Conservation (phyloP, 2,113 vertebrate species). For the Semnornis frantzii region DNA sequence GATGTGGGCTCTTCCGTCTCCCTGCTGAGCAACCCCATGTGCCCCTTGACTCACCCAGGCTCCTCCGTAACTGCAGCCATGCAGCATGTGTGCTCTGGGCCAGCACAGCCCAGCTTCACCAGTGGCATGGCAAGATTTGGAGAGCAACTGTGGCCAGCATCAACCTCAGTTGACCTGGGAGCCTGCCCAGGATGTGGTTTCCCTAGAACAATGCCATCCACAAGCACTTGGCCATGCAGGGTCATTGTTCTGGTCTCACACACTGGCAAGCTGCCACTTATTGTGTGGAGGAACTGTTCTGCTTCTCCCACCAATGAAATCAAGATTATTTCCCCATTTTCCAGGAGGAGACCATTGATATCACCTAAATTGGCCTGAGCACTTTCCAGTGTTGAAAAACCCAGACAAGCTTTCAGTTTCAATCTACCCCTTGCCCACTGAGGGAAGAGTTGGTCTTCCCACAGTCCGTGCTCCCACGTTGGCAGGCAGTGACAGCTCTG, state of each 20-base stretch:
- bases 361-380: background rate
- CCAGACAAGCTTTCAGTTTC: constrained; percentile 1
- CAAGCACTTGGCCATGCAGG: background rate
- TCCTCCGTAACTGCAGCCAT: background rate
- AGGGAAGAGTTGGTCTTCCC: background rate
- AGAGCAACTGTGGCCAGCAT: background rate
- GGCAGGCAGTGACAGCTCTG: background rate
- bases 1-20: background rate
- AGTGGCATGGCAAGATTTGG: fast-evolving
- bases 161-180: background rate
- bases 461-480: fast-evolving
- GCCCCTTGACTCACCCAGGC: fast-evolving
- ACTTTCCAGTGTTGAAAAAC: background rate
- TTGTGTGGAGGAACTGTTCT: background rate
- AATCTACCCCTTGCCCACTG: background rate
- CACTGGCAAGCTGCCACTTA: background rate
- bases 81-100: fast-evolving
- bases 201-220: background rate
- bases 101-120: background rate
- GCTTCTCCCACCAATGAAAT: background rate
- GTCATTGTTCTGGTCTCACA: constrained; percentile 4
- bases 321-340: background rate
- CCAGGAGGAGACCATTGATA: constrained; percentile 11
- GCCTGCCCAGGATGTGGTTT: constrained; percentile 5
- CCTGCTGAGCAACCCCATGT: fast-evolving